A percentile compares a stretch with the other conserved stretches of the same genome.
Conservation (phyloP, 2,888 invertebrate genomes). For the Pteria penguin region DNA sequence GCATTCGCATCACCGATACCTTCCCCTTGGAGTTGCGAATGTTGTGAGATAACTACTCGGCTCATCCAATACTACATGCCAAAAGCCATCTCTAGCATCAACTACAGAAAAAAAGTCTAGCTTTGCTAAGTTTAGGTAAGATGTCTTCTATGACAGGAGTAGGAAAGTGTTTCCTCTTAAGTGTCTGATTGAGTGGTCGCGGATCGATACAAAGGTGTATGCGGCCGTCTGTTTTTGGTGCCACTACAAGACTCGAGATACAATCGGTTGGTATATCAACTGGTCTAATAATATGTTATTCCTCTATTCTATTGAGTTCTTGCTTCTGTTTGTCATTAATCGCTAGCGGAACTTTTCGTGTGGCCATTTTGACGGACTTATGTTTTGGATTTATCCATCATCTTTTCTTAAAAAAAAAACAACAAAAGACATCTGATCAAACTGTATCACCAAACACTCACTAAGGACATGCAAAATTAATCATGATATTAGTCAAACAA, state of each 20-base stretch:
- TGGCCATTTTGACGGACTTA: constrained; percentile 41
- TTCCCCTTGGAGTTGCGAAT: constrained; percentile 51
- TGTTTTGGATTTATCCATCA: no score
- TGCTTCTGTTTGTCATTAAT: constrained; percentile 28
- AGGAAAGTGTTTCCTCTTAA: constrained; percentile 29
- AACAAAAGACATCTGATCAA: no score
- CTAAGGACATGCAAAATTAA: no score
- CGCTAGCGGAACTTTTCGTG: constrained; percentile 33
- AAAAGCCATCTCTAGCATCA: constrained; percentile 43
- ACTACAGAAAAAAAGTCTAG: constrained; percentile 23
- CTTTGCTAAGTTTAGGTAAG: constrained; percentile 15
- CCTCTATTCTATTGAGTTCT: constrained; percentile 25
- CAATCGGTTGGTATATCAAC: constrained; percentile 43
- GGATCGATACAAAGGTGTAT: constrained; percentile 48
- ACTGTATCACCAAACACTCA: no score
- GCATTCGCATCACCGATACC: constrained; percentile 50
- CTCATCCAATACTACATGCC: constrained; percentile 53
- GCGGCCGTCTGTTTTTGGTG: constrained; percentile 24
- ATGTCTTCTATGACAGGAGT: constrained; percentile 21
- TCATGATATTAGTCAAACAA: no score
- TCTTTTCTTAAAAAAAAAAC: no score
- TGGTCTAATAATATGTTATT: constrained; percentile 24
- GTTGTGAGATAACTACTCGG: constrained; percentile 47
- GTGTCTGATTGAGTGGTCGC: constrained; percentile 37
- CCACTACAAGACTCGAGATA: constrained; percentile 44